phyloP scores from a whole-genome alignment of 1,140 invertebrate genomes.

The Leptestheria dahalacensis region DNA sequence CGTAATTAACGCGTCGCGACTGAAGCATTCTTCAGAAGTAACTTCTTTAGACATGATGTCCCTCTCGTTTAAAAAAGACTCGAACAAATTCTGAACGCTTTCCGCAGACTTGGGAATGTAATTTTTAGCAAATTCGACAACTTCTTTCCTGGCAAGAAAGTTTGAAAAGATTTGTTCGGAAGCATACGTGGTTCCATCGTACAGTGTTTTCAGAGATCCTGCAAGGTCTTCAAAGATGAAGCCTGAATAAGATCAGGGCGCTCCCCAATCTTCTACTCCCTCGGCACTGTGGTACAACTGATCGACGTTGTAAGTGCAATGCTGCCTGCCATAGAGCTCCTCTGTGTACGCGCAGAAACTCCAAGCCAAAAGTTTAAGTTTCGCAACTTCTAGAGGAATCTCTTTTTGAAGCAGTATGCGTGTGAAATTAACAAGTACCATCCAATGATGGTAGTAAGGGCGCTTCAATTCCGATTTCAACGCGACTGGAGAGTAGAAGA shows the following conservation, averaged over 20 bases:
- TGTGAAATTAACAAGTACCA: background rate
- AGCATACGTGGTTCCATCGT: background rate
- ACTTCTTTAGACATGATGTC: background rate
- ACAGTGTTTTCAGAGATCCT: background rate
- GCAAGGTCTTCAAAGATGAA: conserved; percentile 8
- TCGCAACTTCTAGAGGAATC: background rate
- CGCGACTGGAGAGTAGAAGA: conserved; percentile 1
- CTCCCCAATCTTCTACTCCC: background rate
- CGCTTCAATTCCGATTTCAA: background rate
- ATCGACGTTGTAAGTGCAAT: conserved; percentile 1
- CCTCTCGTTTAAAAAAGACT: background rate
- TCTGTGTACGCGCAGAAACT: background rate
- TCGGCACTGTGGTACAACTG: background rate
- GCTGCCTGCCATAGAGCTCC: conserved; percentile 7
- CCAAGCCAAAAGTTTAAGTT: background rate
- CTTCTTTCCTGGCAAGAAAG: background rate
- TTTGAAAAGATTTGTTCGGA: conserved; percentile 5
- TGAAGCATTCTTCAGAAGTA: background rate
- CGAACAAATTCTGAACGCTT: background rate
- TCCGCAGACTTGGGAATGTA: no score
- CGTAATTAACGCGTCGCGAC: background rate
- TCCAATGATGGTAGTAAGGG: conserved; percentile 1
- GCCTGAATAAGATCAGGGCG: conserved; percentile 6
- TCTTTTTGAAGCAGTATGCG: background rate
- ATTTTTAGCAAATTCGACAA: no score